Evolutionary conservation across 2,888 invertebrate species (phyloP).

Genomic region (Nysson spinosus): DNA sequence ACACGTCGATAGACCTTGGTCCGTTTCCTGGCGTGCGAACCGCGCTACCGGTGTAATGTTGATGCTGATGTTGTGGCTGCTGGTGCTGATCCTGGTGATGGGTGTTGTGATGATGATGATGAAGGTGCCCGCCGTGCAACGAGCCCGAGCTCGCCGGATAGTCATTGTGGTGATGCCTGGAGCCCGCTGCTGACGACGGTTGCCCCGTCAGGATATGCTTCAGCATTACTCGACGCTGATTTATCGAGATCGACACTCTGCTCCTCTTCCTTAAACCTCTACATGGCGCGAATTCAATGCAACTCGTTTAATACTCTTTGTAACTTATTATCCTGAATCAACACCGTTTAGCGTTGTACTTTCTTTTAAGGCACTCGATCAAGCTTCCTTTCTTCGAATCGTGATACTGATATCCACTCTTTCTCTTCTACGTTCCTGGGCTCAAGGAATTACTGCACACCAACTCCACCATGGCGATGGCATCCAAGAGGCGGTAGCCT

Average conservation of each 20-base stretch:
- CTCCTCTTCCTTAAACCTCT: conserved; percentile 33
- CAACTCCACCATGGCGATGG: conserved; percentile 63
- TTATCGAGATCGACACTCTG: conserved; percentile 43
- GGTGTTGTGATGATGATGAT: conserved; percentile 48
- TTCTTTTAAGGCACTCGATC: too few species aligned
- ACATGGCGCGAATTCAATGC: conserved; percentile 38
- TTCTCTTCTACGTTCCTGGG: conserved; percentile 56
- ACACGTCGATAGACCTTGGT: conserved; percentile 63
- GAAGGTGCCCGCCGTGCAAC: conserved; percentile 61
- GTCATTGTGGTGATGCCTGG: conserved; percentile 77
- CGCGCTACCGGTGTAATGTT: conserved; percentile 48
- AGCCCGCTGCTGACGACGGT: conserved; percentile 79
- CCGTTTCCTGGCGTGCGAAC: conserved; percentile 31
- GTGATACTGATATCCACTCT: conserved; percentile 23
- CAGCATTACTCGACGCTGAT: conserved; percentile 80
- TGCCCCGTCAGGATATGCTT: conserved; percentile 84
- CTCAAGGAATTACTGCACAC: conserved; percentile 72
- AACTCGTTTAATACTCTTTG: background rate
- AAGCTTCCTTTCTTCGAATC: too few species aligned
- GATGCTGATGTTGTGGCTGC: too few species aligned
- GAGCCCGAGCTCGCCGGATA: conserved; percentile 65
- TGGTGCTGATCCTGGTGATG: conserved; percentile 53
- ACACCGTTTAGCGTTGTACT: background rate
- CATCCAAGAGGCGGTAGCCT: conserved; percentile 29
- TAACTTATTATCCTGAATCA: conserved; percentile 6